Evolutionary conservation across 2,888 invertebrate genomes (phyloP).

Genomic region (Pristionchus fissidentatus): DNA sequence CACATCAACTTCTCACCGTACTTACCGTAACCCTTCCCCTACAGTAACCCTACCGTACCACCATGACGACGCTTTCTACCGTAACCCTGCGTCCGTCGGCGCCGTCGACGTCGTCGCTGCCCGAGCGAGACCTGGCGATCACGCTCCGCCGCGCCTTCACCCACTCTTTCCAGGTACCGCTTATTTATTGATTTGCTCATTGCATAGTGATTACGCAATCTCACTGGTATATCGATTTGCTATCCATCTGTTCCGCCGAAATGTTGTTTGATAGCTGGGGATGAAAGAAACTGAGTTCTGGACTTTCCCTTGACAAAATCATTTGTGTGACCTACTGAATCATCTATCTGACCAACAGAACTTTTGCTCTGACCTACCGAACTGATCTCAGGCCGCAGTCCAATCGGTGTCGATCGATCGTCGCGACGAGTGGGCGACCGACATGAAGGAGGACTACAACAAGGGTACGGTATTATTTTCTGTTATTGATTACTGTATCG

Average conservation of each 20-base stretch:
- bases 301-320: not conserved
- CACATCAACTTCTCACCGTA: not conserved
- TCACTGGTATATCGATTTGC: not conserved
- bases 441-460: slow-evolving; percentile 48
- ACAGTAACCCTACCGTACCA: not conserved
- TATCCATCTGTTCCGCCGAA: not conserved
- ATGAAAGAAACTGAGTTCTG: too few species aligned
- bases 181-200: not conserved
- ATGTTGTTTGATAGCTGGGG: too few species aligned
- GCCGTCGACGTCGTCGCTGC: slow-evolving; percentile 8
- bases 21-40: too few species aligned
- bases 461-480: slow-evolving; percentile 23
- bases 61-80: slow-evolving; percentile 1
- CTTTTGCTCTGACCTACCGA: not conserved
- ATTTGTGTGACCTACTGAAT: too few species aligned
- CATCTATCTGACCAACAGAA: too few species aligned
- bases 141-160: slow-evolving; percentile 28
- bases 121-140: slow-evolving; percentile 31
- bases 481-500: not conserved
- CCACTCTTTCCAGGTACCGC: slow-evolving; percentile 38
- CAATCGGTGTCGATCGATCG: slow-evolving; percentile 38
- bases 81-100: slow-evolving; percentile 30
- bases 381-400: slow-evolving; percentile 16
- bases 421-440: slow-evolving; percentile 48
- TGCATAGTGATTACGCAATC: not conserved